These are phyloP conservation scores for Acanthaster planci DNA, from an alignment of 35 echinoderm and acorn worm species.

Conservation along the genomic window DNA sequence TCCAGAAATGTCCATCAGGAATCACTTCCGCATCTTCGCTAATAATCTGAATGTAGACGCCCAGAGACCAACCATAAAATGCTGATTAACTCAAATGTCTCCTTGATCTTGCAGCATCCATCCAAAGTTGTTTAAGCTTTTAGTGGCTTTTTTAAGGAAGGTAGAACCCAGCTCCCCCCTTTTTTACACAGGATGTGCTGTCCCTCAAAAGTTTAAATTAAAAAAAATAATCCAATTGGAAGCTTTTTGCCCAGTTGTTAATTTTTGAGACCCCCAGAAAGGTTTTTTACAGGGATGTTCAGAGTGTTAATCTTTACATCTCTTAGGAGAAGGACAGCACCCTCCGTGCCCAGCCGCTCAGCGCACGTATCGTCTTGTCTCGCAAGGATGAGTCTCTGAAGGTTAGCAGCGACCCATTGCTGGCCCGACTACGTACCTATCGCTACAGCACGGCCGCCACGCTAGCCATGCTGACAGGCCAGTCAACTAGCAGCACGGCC, in stretches of 20 bases:
- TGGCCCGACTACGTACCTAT: conserved; percentile 56
- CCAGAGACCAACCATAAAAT: too few species aligned
- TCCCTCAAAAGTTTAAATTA: too few species aligned
- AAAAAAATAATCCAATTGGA: neutral
- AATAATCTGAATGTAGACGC: too few species aligned
- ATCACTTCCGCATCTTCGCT: too few species aligned
- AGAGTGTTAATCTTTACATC: neutral
- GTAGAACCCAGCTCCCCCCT: too few species aligned
- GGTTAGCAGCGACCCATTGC: conserved; percentile 44
- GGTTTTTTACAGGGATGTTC: neutral
- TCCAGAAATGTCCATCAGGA: too few species aligned
- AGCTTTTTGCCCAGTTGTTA: neutral
- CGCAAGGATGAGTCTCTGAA: conserved; percentile 48
- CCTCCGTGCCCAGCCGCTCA: conserved; percentile 34
- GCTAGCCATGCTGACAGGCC: conserved; percentile 54
- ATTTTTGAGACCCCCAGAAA: neutral
- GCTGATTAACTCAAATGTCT: too few species aligned
- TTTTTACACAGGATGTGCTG: too few species aligned
- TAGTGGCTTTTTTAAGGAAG: too few species aligned
- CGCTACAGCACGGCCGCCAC: conserved; percentile 47
- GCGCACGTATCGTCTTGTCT: conserved; percentile 25
- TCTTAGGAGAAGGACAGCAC: conserved; percentile 54
- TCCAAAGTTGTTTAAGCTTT: too few species aligned
- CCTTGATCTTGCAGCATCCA: too few species aligned
- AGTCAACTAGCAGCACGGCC: conserved; percentile 11